These are phyloP conservation scores for Grallaria varia DNA, from an alignment of 2,113 vertebrate species.

Conservation along the genomic window DNA sequence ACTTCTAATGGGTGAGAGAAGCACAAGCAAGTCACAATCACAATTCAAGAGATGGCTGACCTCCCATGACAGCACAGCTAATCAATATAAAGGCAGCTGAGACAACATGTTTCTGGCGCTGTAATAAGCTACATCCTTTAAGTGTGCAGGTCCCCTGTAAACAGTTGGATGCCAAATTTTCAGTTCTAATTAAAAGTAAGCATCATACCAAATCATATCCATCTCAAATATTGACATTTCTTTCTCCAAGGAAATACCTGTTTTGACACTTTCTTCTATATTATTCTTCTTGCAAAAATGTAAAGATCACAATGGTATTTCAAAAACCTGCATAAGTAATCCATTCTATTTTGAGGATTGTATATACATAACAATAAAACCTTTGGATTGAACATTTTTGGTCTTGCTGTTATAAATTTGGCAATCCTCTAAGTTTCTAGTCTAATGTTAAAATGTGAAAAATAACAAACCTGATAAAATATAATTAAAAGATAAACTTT, in stretches of 20 bases:
- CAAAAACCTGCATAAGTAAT: neutral
- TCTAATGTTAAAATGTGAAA: neutral
- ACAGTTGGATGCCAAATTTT: neutral
- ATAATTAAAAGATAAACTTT: neutral
- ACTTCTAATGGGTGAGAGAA: neutral
- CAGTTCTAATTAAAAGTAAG: slow-evolving; percentile 41
- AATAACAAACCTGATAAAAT: neutral
- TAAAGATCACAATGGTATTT: neutral
- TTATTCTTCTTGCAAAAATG: neutral
- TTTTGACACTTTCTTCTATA: neutral
- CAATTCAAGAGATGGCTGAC: neutral
- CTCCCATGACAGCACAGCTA: neutral
- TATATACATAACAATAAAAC: neutral
- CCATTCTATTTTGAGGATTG: neutral
- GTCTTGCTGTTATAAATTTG: neutral
- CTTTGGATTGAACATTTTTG: neutral
- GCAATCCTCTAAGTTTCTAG: neutral
- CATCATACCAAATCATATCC: neutral
- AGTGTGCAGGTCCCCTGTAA: neutral
- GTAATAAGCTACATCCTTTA: neutral
- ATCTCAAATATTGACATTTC: neutral
- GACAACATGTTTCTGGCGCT: neutral
- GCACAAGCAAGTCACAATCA: neutral
- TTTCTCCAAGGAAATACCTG: neutral
- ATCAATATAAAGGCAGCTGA: neutral